phyloP scores from a whole-genome alignment of 1,140 invertebrate genomes.

The Ruditapes philippinarum region DNA sequence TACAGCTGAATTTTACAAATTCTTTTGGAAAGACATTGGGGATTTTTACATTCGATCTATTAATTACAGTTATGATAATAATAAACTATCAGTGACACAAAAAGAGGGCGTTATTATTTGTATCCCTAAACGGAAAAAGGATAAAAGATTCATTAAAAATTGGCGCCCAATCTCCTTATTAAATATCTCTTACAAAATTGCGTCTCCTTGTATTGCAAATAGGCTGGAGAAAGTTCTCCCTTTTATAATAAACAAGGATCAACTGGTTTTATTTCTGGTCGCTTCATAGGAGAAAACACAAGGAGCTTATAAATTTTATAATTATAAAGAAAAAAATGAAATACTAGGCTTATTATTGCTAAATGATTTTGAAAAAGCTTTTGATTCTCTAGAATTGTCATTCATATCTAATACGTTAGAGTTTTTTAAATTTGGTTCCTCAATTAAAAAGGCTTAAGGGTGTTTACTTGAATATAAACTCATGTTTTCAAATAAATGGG shows the following conservation, averaged over 20 bases:
- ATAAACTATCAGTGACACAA: not conserved
- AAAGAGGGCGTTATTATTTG: conserved; percentile 38
- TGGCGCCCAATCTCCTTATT: conserved; percentile 41
- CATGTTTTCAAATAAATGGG: no score
- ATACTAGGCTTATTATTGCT: no score
- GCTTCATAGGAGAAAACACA: no score
- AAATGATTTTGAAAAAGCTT: no score
- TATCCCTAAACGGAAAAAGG: conserved; percentile 23
- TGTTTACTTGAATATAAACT: no score
- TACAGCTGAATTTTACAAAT: conserved; percentile 39
- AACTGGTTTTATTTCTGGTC: no score
- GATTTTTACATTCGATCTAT: not conserved
- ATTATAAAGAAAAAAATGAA: no score
- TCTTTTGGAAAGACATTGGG: conserved; percentile 30
- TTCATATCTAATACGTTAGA: no score
- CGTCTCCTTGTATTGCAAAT: not conserved
- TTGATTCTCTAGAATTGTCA: no score
- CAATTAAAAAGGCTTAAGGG: no score
- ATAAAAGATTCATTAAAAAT: not conserved
- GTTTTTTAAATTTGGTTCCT: no score
- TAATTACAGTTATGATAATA: conserved; percentile 23
- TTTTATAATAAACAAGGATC: not conserved
- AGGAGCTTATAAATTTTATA: no score
- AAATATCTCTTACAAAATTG: conserved; percentile 39
- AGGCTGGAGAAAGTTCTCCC: not conserved